phyloP scores from a whole-genome alignment of 2,113 vertebrate genomes.

The Varanus komodoensis region DNA sequence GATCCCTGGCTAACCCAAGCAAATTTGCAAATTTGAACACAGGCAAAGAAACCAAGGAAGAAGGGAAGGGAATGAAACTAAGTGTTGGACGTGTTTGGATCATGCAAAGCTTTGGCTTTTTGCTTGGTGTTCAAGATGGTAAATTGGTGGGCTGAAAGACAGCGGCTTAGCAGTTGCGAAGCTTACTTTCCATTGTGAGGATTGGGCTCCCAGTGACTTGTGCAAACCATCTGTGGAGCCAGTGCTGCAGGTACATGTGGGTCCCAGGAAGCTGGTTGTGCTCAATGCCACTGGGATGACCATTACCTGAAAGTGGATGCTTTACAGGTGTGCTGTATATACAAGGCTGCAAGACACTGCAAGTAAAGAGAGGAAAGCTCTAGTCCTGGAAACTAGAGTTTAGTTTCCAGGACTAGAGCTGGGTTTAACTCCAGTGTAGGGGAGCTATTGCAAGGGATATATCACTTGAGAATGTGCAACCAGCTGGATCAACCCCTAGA shows the following conservation, averaged over 20 bases:
- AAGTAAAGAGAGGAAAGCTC: not conserved
- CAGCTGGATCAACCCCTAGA: not conserved
- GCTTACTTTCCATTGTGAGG: not conserved
- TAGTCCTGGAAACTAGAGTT: too few species aligned
- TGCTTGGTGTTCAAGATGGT: not conserved
- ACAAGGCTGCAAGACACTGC: not conserved
- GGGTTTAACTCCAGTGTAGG: not conserved
- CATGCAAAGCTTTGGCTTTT: not conserved
- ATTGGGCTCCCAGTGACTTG: not conserved
- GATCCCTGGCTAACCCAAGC: too few species aligned
- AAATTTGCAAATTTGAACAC: too few species aligned
- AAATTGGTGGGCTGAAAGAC: not conserved
- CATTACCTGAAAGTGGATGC: not conserved
- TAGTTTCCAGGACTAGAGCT: too few species aligned
- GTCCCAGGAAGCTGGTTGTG: not conserved
- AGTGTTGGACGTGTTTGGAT: not conserved
- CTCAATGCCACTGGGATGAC: not conserved
- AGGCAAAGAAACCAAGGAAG: not conserved
- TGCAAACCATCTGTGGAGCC: not conserved
- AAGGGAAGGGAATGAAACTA: not conserved
- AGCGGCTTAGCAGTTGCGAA: too few species aligned
- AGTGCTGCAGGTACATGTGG: not conserved
- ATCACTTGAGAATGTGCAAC: not conserved
- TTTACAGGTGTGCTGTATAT: not conserved
- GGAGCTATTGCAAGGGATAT: too few species aligned